Conservation (phyloP, 1,140 invertebrate genomes). For the Saxidomus purpurata region DNA sequence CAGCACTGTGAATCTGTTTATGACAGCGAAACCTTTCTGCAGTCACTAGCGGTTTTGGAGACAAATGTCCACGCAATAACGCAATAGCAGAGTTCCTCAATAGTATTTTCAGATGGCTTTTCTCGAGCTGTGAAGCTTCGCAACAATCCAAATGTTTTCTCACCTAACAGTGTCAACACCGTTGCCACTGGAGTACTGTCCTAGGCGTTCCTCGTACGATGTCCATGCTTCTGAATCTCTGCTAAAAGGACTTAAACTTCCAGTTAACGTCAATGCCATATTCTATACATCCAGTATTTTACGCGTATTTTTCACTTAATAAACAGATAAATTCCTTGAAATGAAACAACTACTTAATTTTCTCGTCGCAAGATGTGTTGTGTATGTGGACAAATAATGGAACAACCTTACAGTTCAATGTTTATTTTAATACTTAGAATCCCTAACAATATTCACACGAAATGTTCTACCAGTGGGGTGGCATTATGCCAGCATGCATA, state of each 20-base stretch:
- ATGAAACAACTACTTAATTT: conserved; percentile 3
- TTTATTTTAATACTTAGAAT: not conserved
- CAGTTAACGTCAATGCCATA: conserved; percentile 43
- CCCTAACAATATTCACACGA: no score
- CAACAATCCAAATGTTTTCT: conserved; percentile 62
- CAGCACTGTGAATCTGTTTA: conserved; percentile 53
- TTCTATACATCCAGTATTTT: conserved; percentile 28
- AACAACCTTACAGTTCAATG: not conserved
- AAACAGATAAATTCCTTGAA: conserved; percentile 40
- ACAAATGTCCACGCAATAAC: conserved; percentile 49
- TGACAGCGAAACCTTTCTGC: conserved; percentile 70
- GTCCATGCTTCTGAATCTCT: conserved; percentile 60
- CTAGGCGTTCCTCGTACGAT: conserved; percentile 61
- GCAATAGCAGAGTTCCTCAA: conserved; percentile 11
- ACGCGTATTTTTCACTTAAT: not conserved
- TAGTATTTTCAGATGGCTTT: conserved; percentile 20
- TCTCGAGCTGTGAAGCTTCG: conserved; percentile 34
- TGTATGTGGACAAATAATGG: not conserved
- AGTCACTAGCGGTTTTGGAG: conserved; percentile 63
- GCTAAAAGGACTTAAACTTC: conserved; percentile 48
- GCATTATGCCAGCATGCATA: no score
- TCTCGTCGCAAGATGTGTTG: conserved; percentile 34
- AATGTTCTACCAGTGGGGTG: no score
- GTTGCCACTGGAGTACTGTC: conserved; percentile 65
- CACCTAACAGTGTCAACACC: conserved; percentile 55